These are phyloP conservation scores for Hypotaenidia okinawae DNA, from an alignment of 2,797 vertebrate genomes.

Conservation along the genomic window DNA sequence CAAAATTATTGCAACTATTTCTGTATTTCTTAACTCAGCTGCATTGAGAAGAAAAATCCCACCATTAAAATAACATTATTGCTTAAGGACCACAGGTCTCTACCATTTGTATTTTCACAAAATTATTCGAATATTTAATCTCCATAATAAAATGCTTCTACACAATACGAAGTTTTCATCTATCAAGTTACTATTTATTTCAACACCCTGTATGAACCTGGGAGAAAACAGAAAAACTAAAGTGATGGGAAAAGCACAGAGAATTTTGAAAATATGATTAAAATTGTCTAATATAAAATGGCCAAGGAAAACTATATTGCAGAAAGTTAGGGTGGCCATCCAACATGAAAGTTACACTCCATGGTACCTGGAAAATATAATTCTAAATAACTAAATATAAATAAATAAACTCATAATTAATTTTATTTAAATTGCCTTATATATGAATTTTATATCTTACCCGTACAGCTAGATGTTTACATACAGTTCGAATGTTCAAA, in stretches of 20 bases:
- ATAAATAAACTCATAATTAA: background rate
- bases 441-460: background rate
- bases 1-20: constrained; percentile 27
- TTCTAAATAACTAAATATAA: background rate
- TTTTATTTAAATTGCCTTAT: background rate
- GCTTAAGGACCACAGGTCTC: background rate
- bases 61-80: constrained; percentile 14
- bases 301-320: background rate
- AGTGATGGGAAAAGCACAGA: background rate
- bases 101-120: background rate
- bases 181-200: background rate
- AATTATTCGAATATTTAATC: background rate
- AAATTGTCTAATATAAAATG: background rate
- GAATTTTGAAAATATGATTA: background rate
- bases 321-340: background rate
- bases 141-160: background rate
- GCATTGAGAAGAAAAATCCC: constrained; percentile 8
- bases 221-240: background rate
- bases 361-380: background rate
- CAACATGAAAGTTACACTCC: background rate
- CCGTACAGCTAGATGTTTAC: background rate
- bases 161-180: background rate
- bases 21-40: background rate
- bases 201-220: background rate
- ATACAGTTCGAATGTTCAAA: background rate